Conservation (phyloP, 2,888 invertebrate genomes). For the Drosophila nr. perissopoda region DNA sequence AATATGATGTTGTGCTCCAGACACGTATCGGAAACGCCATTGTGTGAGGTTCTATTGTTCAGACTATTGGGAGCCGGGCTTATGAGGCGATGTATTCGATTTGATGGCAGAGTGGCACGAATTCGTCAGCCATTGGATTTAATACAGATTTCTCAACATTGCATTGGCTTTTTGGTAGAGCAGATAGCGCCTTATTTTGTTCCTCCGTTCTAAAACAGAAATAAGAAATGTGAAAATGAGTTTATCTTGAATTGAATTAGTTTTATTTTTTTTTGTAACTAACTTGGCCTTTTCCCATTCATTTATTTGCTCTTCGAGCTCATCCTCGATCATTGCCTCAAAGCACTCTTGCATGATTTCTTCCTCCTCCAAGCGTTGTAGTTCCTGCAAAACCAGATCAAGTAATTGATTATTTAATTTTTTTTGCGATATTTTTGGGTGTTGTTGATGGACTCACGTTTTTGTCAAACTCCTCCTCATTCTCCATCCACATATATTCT, state of each 20-base stretch:
- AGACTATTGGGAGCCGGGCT: constrained; percentile 58
- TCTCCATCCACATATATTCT: constrained; percentile 98
- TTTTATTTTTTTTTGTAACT: constrained; percentile 12
- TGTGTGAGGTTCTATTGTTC: constrained; percentile 61
- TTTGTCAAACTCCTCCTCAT: constrained; percentile 96
- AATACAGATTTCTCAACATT: constrained; percentile 89
- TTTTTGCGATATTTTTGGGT: no score
- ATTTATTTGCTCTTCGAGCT: constrained; percentile 86
- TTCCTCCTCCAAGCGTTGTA: constrained; percentile 94
- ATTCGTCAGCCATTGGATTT: constrained; percentile 94
- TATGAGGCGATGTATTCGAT: constrained; percentile 82
- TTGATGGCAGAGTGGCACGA: constrained; percentile 87
- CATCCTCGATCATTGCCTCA: constrained; percentile 93
- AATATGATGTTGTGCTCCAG: constrained; percentile 44
- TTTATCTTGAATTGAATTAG: not conserved
- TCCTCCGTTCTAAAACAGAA: constrained; percentile 77
- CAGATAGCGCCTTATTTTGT: constrained; percentile 83
- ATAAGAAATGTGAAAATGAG: constrained; percentile 6
- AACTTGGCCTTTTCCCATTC: constrained; percentile 84
- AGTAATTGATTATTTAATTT: not conserved
- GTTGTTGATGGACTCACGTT: constrained; percentile 87
- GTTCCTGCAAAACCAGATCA: constrained; percentile 86
- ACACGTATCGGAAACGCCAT: constrained; percentile 45
- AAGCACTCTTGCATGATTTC: constrained; percentile 95
- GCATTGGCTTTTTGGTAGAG: constrained; percentile 81